phyloP scores from a whole-genome alignment of 2,113 vertebrate genomes.

The Pelmatolapia mariae region DNA sequence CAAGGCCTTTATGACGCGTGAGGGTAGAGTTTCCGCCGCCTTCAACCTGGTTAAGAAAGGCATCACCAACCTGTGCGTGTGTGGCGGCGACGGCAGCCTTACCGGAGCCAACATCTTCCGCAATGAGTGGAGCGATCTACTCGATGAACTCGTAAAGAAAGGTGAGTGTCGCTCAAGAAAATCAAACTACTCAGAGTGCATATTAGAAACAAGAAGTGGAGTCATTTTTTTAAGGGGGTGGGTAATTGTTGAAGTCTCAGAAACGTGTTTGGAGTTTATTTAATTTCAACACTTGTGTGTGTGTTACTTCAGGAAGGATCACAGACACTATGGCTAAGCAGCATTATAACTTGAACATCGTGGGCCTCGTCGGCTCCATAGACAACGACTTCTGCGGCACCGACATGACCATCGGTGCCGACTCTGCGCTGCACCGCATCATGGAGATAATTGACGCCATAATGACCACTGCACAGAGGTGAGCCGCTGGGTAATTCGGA shows the following conservation, averaged over 20 bases:
- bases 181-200: background rate
- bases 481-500: background rate
- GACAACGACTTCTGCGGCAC: slow-evolving; percentile 95
- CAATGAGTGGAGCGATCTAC: slow-evolving; percentile 83
- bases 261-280: background rate
- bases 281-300: background rate
- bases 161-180: slow-evolving; percentile 61
- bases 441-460: slow-evolving; percentile 92
- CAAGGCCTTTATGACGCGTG: slow-evolving; percentile 82
- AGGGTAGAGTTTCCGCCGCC: slow-evolving; percentile 80
- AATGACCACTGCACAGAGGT: slow-evolving; percentile 91
- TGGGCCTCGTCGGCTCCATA: slow-evolving; percentile 89
- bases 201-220: background rate
- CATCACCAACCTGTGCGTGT: slow-evolving; percentile 94
- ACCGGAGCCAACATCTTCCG: slow-evolving; percentile 91
- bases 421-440: slow-evolving; percentile 90
- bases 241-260: background rate
- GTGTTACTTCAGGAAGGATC: slow-evolving; percentile 77
- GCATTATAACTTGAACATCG: slow-evolving; percentile 82
- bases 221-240: background rate
- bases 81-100: slow-evolving; percentile 91
- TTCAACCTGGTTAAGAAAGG: slow-evolving; percentile 85
- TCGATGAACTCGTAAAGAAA: slow-evolving; percentile 80
- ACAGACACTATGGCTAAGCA: slow-evolving; percentile 69
- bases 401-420: slow-evolving; percentile 93